These are phyloP conservation scores for Oncorhynchus tshawytscha DNA, from an alignment of 2,113 vertebrate species.

Conservation along the genomic window DNA sequence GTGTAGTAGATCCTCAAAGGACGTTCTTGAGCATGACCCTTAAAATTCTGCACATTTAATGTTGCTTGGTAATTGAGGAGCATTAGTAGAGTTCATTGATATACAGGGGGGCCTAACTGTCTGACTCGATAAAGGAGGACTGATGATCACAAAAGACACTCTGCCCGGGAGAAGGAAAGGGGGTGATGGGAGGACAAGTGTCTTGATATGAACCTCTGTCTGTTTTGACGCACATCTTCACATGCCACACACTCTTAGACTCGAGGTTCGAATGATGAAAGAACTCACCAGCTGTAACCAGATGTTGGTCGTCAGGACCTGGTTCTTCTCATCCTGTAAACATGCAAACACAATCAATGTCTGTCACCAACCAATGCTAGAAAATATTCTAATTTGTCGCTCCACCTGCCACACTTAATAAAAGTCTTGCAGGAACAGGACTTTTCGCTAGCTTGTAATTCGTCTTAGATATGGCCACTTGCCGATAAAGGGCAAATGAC, in stretches of 20 bases:
- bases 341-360: slow-evolving; percentile 9
- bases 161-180: neutral
- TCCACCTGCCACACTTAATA: neutral
- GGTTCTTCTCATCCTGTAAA: slow-evolving; percentile 90
- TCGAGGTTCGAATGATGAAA: neutral
- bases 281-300: slow-evolving; percentile 89
- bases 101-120: too few species aligned
- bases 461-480: slow-evolving; percentile 6
- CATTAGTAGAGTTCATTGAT: too few species aligned
- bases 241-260: too few species aligned
- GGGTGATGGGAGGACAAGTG: neutral
- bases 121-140: too few species aligned
- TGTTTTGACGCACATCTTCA: too few species aligned
- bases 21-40: too few species aligned
- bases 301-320: slow-evolving; percentile 91
- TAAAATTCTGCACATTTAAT: too few species aligned
- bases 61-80: too few species aligned
- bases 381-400: neutral
- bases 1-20: neutral
- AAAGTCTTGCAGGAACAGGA: neutral
- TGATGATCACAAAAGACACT: too few species aligned
- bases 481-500: slow-evolving; percentile 16
- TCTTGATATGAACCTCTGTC: neutral
- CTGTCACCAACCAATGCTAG: neutral
- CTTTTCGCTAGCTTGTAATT: slow-evolving; percentile 15